These are phyloP conservation scores for Parazoanthus swiftii DNA, from an alignment of 92 coral and sea anemone species.

Conservation along the genomic window DNA sequence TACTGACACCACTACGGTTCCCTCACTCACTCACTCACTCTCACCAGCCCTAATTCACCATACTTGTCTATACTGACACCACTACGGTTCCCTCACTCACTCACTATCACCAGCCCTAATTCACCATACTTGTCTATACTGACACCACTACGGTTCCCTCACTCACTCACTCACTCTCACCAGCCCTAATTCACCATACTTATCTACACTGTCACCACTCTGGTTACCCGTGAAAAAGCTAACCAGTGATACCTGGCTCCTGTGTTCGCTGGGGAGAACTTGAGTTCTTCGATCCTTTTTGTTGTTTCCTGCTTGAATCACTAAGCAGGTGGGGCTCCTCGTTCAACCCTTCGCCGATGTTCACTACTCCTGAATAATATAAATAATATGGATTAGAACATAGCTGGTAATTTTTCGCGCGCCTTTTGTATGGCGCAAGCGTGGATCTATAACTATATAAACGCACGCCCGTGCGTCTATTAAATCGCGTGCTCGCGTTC, in stretches of 20 bases:
- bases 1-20: neutral
- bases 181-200: neutral
- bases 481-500: no score
- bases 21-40: neutral
- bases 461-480: no score
- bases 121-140: neutral
- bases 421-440: no score
- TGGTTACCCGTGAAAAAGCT: no score
- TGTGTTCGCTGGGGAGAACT: conserved; percentile 7
- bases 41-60: neutral
- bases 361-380: conserved; percentile 7
- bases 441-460: no score
- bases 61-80: neutral
- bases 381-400: no score
- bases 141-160: neutral
- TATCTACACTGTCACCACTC: neutral
- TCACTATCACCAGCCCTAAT: neutral
- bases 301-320: conserved; percentile 10
- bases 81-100: no score
- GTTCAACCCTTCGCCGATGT: conserved; percentile 7
- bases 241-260: conserved; percentile 2
- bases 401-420: no score
- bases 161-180: neutral
- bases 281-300: neutral
- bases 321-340: neutral